phyloP scores from a whole-genome alignment of 2,888 invertebrate genomes.

The Taenaris catops region DNA sequence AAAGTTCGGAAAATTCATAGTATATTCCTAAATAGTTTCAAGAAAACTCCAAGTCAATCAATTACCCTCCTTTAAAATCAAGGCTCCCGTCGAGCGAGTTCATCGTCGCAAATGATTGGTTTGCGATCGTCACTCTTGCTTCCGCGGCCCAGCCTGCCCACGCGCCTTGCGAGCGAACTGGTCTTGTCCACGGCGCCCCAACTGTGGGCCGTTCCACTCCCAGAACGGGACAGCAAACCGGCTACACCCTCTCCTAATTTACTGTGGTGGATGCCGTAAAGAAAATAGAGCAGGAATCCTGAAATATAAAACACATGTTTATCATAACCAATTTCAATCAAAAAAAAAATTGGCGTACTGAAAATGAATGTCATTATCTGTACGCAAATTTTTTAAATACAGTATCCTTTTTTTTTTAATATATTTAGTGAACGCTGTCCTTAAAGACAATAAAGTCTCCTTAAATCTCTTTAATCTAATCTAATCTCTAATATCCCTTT shows the following conservation, averaged over 20 bases:
- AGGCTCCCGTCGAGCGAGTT: constrained; percentile 58
- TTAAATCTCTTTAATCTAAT: no score
- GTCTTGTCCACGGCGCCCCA: constrained; percentile 75
- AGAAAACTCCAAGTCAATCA: not conserved
- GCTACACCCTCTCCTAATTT: constrained; percentile 84
- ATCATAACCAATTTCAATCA: no score
- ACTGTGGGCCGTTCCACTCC: constrained; percentile 54
- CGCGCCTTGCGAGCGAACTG: constrained; percentile 55
- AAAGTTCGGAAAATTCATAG: no score
- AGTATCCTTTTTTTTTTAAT: no score
- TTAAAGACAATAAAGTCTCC: no score
- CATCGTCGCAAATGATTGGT: constrained; percentile 69
- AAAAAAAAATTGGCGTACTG: no score
- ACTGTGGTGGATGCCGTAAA: constrained; percentile 92
- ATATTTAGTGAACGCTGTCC: no score
- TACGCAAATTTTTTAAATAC: no score
- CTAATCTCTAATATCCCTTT: no score
- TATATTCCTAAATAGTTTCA: constrained; percentile 22
- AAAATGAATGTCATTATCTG: no score
- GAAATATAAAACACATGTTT: constrained; percentile 36
- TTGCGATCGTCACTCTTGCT: constrained; percentile 63
- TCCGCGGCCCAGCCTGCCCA: constrained; percentile 55
- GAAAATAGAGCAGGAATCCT: constrained; percentile 90
- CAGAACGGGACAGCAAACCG: constrained; percentile 58
- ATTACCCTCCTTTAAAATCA: constrained; percentile 41